phyloP scores from a whole-genome alignment of 2,113 vertebrate species.

The Zapornia atra region DNA sequence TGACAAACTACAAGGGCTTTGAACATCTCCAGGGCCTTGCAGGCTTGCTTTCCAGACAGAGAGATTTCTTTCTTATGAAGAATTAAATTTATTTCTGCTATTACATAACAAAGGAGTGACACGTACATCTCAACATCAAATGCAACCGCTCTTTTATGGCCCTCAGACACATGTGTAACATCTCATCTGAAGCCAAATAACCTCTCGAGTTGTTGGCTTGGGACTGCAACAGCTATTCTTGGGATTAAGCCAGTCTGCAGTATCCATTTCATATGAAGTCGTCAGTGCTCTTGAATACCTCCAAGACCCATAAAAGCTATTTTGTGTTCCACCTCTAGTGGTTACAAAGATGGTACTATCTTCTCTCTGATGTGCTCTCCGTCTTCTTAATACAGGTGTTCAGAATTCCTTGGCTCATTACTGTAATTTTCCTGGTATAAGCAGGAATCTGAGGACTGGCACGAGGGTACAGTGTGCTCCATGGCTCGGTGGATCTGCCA shows the following conservation, averaged over 20 bases:
- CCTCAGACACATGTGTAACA: background rate
- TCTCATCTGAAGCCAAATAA: slow-evolving; percentile 23
- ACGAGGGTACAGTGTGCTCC: background rate
- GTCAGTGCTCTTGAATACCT: background rate
- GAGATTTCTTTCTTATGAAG: background rate
- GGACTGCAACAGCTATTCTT: background rate
- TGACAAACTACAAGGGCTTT: background rate
- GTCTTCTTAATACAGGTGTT: background rate
- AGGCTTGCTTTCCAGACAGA: background rate
- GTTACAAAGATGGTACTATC: background rate
- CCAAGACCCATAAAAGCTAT: background rate
- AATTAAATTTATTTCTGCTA: background rate
- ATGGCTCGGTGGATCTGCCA: background rate
- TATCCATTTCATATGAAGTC: background rate
- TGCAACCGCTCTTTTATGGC: background rate
- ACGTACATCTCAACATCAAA: background rate
- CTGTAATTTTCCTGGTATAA: background rate
- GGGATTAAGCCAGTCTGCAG: background rate
- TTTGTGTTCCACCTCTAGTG: background rate
- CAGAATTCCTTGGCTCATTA: background rate
- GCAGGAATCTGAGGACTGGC: background rate
- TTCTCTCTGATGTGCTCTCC: background rate
- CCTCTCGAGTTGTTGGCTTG: background rate
- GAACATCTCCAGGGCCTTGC: background rate
- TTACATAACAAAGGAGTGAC: background rate